Percentiles rank a stretch among this genome's conserved stretches.
These are phyloP conservation scores for Felis catus DNA, from an alignment of 2,113 vertebrate genomes.

Conservation along the genomic window DNA sequence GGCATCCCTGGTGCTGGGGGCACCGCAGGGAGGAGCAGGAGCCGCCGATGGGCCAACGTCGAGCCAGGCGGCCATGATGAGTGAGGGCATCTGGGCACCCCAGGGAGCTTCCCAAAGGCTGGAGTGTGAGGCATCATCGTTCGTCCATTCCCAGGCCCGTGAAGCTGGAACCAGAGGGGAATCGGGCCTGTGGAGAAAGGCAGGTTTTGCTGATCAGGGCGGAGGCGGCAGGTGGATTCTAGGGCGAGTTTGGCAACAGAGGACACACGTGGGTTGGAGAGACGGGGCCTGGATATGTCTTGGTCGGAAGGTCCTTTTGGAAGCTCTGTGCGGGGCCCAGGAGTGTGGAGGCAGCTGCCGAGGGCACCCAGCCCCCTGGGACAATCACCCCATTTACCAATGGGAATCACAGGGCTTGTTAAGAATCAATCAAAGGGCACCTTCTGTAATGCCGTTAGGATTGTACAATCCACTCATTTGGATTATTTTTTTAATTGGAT, in stretches of 20 bases:
- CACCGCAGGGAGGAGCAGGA: background rate
- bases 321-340: background rate
- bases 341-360: background rate
- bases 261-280: background rate
- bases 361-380: background rate
- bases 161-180: background rate
- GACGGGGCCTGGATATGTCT: background rate
- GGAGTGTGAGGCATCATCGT: background rate
- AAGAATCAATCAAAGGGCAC: background rate
- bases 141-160: accelerated
- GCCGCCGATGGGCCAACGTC: accelerated
- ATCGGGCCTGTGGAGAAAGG: background rate
- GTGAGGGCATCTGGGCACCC: background rate
- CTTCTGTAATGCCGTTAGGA: background rate
- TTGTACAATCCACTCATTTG: background rate
- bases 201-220: background rate
- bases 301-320: background rate
- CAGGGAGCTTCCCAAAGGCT: background rate
- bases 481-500: background rate
- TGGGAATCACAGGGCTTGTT: background rate
- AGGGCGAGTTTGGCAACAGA: background rate
- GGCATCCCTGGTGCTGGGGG: accelerated
- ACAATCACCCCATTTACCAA: background rate
- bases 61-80: background rate
- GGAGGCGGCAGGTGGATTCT: background rate